phyloP scores from a whole-genome alignment of 1,140 invertebrate species.

The Drosophila quadrilineata region DNA sequence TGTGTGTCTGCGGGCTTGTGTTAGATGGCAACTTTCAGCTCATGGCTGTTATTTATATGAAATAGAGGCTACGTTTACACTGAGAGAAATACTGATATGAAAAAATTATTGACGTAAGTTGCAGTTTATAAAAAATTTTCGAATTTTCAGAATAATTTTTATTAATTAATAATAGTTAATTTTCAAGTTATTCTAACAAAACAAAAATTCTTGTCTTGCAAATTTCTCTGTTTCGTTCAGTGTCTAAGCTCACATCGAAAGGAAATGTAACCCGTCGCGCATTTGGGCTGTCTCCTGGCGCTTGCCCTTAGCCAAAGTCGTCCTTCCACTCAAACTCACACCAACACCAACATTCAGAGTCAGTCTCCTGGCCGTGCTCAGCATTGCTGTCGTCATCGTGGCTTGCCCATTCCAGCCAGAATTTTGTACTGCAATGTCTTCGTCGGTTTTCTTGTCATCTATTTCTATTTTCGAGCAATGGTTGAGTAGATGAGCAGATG shows the following conservation, averaged over 20 bases:
- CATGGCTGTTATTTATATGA: slow-evolving; percentile 65
- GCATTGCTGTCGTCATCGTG: slow-evolving; percentile 17
- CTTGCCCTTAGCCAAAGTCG: slow-evolving; percentile 75
- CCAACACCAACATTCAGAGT: not conserved
- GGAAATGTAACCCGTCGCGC: slow-evolving; percentile 53
- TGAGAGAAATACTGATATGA: slow-evolving; percentile 29
- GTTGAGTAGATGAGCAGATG: slow-evolving; percentile 67
- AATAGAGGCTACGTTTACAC: too few species aligned
- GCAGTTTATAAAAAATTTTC: too few species aligned
- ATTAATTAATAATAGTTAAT: too few species aligned
- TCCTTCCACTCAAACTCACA: slow-evolving; percentile 34
- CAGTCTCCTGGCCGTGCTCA: not conserved
- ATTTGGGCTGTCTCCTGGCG: too few species aligned
- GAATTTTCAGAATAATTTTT: too few species aligned
- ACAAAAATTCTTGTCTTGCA: too few species aligned
- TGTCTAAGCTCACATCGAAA: slow-evolving; percentile 33
- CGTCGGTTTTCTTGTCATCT: slow-evolving; percentile 77
- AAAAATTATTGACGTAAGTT: too few species aligned
- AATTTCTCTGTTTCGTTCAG: slow-evolving; percentile 27
- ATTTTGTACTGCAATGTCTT: slow-evolving; percentile 52
- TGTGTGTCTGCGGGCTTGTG: not conserved
- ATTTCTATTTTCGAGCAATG: slow-evolving; percentile 77
- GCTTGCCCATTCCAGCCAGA: slow-evolving; percentile 7
- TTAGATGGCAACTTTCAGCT: slow-evolving; percentile 43
- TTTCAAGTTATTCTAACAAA: too few species aligned